A percentile compares a stretch with the other conserved stretches of the same genome.
phyloP scores from a whole-genome alignment of 2,888 invertebrate genomes.

The Lacanobia wlatinum region DNA sequence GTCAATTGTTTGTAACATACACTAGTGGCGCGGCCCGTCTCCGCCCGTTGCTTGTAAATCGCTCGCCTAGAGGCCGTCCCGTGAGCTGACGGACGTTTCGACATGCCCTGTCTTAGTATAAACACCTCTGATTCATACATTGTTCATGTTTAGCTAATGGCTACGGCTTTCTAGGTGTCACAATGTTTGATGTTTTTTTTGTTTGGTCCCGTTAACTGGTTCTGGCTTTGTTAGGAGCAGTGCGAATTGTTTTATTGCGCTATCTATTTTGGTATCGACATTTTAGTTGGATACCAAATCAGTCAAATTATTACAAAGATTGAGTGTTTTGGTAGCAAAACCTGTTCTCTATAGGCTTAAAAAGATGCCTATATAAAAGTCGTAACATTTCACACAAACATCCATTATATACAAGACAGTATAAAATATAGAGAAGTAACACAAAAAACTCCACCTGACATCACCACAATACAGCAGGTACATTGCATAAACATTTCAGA shows the following conservation, averaged over 20 bases:
- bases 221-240: constrained; percentile 32
- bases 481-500: constrained; percentile 58
- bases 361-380: constrained; percentile 18
- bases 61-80: constrained; percentile 72
- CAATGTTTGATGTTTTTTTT: constrained; percentile 65
- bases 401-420: constrained; percentile 36
- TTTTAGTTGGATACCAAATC: constrained; percentile 20
- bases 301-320: background rate
- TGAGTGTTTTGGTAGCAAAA: background rate
- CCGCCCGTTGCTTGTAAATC: constrained; percentile 77
- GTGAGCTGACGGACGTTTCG: constrained; percentile 81
- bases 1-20: constrained; percentile 53
- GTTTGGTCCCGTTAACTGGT: constrained; percentile 53
- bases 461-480: constrained; percentile 43
- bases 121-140: constrained; percentile 85
- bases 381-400: constrained; percentile 15
- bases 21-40: constrained; percentile 62
- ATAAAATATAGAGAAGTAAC: constrained; percentile 48
- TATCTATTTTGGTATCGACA: constrained; percentile 22
- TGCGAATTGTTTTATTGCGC: constrained; percentile 40
- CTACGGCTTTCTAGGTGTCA: constrained; percentile 77
- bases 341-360: background rate
- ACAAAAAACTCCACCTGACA: constrained; percentile 55
- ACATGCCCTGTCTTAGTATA: constrained; percentile 80
- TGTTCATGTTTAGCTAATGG: constrained; percentile 78